Conservation (phyloP, 2,888 invertebrate genomes). For the Stenchaetothrips biformis region DNA sequence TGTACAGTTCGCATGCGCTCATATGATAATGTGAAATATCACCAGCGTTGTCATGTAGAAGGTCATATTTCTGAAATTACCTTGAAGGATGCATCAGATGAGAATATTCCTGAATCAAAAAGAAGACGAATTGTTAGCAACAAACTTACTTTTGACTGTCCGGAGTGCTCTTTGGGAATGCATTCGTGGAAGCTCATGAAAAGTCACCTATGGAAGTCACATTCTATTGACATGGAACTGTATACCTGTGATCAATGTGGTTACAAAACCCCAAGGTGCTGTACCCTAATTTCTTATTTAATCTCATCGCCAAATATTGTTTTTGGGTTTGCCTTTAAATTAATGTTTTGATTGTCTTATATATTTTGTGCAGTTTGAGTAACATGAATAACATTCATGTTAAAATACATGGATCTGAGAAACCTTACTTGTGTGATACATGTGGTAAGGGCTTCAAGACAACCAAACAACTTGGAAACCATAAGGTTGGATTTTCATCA, state of each 20-base stretch:
- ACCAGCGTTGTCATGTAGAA: not conserved
- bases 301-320: not conserved
- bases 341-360: constrained; percentile 2
- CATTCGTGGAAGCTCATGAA: constrained; percentile 63
- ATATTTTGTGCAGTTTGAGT: constrained; percentile 51
- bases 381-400: constrained; percentile 68
- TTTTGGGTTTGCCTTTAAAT: not conserved
- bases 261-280: constrained; percentile 55
- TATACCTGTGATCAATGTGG: constrained; percentile 69
- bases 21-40: not conserved
- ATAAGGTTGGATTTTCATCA: constrained; percentile 43
- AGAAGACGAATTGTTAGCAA: not conserved
- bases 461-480: constrained; percentile 70
- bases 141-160: constrained; percentile 52
- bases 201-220: constrained; percentile 72
- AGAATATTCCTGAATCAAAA: not conserved
- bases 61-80: not conserved
- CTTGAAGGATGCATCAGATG: not conserved
- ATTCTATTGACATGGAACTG: constrained; percentile 73
- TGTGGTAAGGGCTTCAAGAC: constrained; percentile 78
- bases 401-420: constrained; percentile 65
- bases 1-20: not conserved
- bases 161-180: constrained; percentile 58
- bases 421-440: constrained; percentile 56
- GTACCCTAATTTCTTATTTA: not conserved